Evolutionary conservation across 2,888 invertebrate genomes (phyloP), one percentile per base, ranked within the genome.

Genomic region (Eudemis profundana): DNA sequence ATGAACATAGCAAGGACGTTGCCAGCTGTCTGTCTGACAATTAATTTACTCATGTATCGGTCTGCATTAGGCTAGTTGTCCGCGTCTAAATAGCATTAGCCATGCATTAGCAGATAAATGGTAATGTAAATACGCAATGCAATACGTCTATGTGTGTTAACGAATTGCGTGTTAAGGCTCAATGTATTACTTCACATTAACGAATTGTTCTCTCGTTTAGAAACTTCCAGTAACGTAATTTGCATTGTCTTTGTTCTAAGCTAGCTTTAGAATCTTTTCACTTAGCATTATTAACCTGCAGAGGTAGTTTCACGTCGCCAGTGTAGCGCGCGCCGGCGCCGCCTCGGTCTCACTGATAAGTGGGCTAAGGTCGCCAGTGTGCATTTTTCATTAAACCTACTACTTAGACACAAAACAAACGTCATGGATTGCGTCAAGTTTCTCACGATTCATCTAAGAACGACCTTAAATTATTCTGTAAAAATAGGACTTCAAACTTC

Each of bases 341-440:
- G 72, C 71, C 71, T 68, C 74, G 67, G 67, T 73, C 74, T 72
- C 76, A 78, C 76, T 74, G 67, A 70, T 79, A 87, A 84, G 78
- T 88, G 76, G 88, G 89, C 86, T 88, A 90, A 90, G 90, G 90
- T 85, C 88, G 83, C 76, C 73, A 70, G 74, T 76, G 79, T 84
- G 82, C 85, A 85, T 87, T 88, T 89, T 89, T 84, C 81, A 84
- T 76, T 76, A 77, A 75, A 72, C 68, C 69, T 33, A 33, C 33
- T 72, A 73, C 70, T 71, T 72, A 69, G 67, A 67, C 70, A 69
- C 70, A 68, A 74, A 74, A 72, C 68, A 68, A 70, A 71, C 73
- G 63, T 38, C 64, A 46, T 38, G 27, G 29, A 57, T 51, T 57
- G 64, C 64, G 38, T 51, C 44, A 59, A 33, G 44, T 51, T 46